These are phyloP conservation scores for Vanessa tameamea DNA, from an alignment of 1,140 invertebrate species.

Conservation along the genomic window DNA sequence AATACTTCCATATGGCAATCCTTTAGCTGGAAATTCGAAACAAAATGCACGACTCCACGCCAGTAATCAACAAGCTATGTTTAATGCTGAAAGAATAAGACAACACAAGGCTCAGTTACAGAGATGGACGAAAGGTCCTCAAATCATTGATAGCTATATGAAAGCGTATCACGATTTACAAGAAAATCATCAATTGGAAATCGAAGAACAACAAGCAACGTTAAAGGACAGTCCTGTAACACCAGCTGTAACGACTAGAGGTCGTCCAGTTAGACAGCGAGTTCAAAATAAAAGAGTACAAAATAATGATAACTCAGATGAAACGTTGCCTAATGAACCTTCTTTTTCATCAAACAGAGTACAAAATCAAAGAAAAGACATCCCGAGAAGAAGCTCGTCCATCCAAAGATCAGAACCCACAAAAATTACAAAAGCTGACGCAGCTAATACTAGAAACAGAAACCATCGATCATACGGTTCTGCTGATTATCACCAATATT, in stretches of 20 bases:
- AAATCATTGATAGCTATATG: conserved; percentile 70
- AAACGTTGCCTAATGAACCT: conserved; percentile 10
- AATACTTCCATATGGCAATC: conserved; percentile 66
- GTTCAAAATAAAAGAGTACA: conserved; percentile 32
- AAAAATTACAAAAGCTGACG: conserved; percentile 55
- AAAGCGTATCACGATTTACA: conserved; percentile 75
- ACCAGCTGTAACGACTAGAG: conserved; percentile 19
- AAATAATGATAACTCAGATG: conserved; percentile 27
- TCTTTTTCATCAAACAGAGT: conserved; percentile 11
- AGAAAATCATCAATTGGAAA: conserved; percentile 70
- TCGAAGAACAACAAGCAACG: conserved; percentile 68
- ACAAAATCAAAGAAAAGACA: conserved; percentile 23
- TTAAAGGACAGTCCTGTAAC: conserved; percentile 45
- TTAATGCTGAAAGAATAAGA: conserved; percentile 68
- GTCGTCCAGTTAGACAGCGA: conserved; percentile 28
- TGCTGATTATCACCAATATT: conserved; percentile 54
- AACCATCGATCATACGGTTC: conserved; percentile 72
- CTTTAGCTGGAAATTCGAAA: conserved; percentile 64
- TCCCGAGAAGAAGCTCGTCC: conserved; percentile 19
- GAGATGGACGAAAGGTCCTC: conserved; percentile 59
- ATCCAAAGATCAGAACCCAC: conserved; percentile 36
- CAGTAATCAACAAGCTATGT: conserved; percentile 75
- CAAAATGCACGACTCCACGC: conserved; percentile 67
- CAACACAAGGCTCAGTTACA: conserved; percentile 72
- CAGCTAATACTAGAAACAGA: conserved; percentile 54